phyloP scores from a whole-genome alignment of 2,888 invertebrate genomes.

The Drosophila sordidula region DNA sequence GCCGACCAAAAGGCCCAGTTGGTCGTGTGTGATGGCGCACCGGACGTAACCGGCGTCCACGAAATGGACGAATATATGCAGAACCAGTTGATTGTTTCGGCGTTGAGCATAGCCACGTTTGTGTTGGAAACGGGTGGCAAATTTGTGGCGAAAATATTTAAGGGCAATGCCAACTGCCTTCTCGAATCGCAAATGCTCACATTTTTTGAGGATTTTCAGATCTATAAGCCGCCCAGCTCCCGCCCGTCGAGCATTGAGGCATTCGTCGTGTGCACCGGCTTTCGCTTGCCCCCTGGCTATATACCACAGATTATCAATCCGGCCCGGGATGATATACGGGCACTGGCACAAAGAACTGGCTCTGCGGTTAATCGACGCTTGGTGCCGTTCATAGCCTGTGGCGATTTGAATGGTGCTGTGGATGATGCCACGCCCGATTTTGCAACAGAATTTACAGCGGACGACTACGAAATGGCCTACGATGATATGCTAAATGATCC shows the following conservation, averaged over 20 bases:
- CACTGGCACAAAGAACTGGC: conserved; percentile 90
- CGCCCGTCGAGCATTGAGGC: conserved; percentile 99
- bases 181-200: conserved; percentile 95
- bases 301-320: conserved; percentile 91
- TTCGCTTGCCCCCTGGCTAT: conserved; percentile 93
- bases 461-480: conserved; percentile 39
- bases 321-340: conserved; percentile 90
- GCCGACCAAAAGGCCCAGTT: conserved; percentile 94
- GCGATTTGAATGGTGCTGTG: conserved; percentile 88
- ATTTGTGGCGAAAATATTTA: conserved; percentile 99
- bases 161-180: conserved; percentile 96
- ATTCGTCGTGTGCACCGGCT: conserved; percentile 97
- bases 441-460: not conserved
- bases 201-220: conserved; percentile 95
- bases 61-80: conserved; percentile 99
- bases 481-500: conserved; percentile 48
- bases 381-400: conserved; percentile 97
- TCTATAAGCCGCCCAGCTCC: conserved; percentile 97
- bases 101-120: conserved; percentile 97
- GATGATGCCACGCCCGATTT: conserved; percentile 87
- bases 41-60: conserved; percentile 99
- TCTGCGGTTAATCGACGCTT: conserved; percentile 91
- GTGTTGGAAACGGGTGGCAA: conserved; percentile 94
- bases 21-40: conserved; percentile 99
- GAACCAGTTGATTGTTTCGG: conserved; percentile 96